Base-by-base conservation (phyloP, 2,888 invertebrate genomes). In the Meganola albula region DNA sequence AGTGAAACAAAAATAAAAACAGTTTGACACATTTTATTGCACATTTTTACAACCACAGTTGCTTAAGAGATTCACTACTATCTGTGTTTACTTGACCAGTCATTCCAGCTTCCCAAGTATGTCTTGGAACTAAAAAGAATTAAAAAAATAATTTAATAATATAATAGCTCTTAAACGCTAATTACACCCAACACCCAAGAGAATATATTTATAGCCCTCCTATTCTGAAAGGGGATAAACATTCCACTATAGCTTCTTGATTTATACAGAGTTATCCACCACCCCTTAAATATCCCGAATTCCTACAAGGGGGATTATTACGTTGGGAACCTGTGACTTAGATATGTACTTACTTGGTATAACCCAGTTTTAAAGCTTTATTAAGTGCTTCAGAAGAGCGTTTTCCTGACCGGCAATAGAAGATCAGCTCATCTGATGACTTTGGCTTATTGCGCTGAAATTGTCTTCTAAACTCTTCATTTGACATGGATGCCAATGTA, bases 81-180 rank as follows among this genome's bases (percentile, higher is more conserved):
- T 26, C 63, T 63, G 6, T 65, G 63, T 49, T 55, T 76, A 42
- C 62, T 72, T 25, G 78, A 74, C 86, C 86, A 87, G 35, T 86
- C 87, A 40, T 71, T 63, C 85, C 85, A 87, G 51, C 86, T 85
- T 28, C 87, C 87, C 20, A 74, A 50, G 54, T 86, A 87, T 10
- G 75, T 79, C 55, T 85, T 86, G 8, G 82, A 83, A 18, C 86
- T 87, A 72, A 34, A 74, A 79, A 39, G 45, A 35, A 49, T 5
- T 16, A 4, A 16, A 5, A 16, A 16, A 5, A 16, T 16, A n/a
- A n/a, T n/a, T n/a, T n/a, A n/a, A n/a, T n/a, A n/a, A n/a, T n/a
- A n/a, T n/a, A n/a, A n/a, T n/a, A n/a, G n/a, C n/a, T n/a, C n/a
- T n/a, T n/a, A n/a, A n/a, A n/a, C n/a, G n/a, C n/a, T n/a, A n/a